These are phyloP conservation scores for Papilio elwesi DNA, from an alignment of 2,888 invertebrate genomes.

Conservation along the genomic window DNA sequence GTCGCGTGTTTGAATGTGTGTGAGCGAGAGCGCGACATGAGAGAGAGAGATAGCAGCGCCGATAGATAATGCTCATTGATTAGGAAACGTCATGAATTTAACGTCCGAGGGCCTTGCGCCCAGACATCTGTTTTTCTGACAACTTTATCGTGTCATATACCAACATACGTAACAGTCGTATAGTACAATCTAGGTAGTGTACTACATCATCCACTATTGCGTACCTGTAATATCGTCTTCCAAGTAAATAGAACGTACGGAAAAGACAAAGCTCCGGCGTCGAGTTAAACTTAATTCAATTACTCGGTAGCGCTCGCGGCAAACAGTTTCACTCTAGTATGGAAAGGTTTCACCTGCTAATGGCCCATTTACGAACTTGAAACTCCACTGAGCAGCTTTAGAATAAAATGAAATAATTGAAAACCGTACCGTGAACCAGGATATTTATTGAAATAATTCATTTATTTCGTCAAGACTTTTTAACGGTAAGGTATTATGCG, in stretches of 20 bases:
- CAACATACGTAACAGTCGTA: no score
- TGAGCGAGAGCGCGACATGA: no score
- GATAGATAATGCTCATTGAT: no score
- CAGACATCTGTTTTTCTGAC: no score
- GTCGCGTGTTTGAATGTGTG: no score
- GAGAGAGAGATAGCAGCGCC: no score
- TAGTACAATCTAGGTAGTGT: no score
- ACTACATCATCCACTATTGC: neutral
- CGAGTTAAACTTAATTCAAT: constrained; percentile 5
- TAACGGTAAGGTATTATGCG: neutral
- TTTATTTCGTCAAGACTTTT: neutral
- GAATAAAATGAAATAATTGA: constrained; percentile 6
- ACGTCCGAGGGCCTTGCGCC: no score
- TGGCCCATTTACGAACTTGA: constrained; percentile 19
- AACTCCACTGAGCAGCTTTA: constrained; percentile 2
- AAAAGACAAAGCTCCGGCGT: constrained; percentile 3
- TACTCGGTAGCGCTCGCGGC: constrained; percentile 4
- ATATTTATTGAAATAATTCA: neutral
- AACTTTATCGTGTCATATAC: no score
- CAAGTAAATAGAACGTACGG: neutral
- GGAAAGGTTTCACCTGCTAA: constrained; percentile 25
- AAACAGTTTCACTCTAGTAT: neutral
- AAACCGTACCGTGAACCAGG: neutral
- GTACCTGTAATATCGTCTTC: neutral
- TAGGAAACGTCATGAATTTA: no score